Evolutionary conservation across 2,113 vertebrate species (phyloP).

Genomic region (Nymphicus hollandicus): DNA sequence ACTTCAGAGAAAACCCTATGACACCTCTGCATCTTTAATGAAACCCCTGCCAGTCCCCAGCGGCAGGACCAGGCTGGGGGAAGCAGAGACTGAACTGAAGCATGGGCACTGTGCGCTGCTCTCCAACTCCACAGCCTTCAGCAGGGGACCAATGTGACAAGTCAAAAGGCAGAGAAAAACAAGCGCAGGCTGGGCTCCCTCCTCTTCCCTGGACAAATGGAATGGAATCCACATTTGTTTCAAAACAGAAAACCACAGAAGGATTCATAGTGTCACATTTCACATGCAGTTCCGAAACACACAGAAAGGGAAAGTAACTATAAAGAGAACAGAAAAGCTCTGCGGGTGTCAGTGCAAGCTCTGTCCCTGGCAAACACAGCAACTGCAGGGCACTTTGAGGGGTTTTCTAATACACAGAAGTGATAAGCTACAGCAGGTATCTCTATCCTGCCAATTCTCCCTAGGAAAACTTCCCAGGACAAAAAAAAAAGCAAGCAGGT

Average conservation of each 20-base stretch:
- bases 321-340: constrained; percentile 17
- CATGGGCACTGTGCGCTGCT: not conserved
- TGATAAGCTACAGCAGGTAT: constrained; percentile 46
- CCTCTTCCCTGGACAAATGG: not conserved
- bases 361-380: constrained; percentile 32
- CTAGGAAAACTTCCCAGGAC: not conserved
- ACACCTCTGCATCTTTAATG: constrained; percentile 57
- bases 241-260: not conserved
- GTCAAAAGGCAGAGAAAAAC: not conserved
- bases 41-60: constrained; percentile 38
- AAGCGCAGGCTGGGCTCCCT: not conserved
- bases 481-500: not conserved
- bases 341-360: constrained; percentile 33
- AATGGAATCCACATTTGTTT: not conserved
- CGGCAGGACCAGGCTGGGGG: not conserved
- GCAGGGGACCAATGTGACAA: not conserved
- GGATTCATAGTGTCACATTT: not conserved
- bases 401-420: constrained; percentile 27
- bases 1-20: constrained; percentile 37
- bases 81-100: not conserved
- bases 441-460: constrained; percentile 45
- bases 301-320: not conserved
- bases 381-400: constrained; percentile 8
- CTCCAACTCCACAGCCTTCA: not conserved
- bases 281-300: not conserved